phyloP scores from a whole-genome alignment of 2,888 invertebrate species.

The Torymus texanus region DNA sequence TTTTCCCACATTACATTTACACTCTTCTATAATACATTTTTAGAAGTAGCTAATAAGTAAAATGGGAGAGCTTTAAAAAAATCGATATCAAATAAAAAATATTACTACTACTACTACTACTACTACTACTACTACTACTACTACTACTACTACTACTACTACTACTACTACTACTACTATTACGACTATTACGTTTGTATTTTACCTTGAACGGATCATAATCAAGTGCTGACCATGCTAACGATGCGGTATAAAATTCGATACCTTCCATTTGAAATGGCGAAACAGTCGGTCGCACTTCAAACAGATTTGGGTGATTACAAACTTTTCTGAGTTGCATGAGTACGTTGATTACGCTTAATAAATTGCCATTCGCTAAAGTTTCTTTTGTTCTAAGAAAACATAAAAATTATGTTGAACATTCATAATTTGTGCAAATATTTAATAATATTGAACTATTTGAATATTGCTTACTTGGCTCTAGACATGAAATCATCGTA shows the following conservation, averaged over 20 bases:
- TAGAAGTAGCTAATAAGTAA: background rate
- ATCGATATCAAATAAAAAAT: background rate
- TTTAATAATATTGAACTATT: background rate
- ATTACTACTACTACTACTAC: no score
- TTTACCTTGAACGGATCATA: constrained; percentile 85
- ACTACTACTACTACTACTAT: no score
- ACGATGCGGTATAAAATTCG: constrained; percentile 82
- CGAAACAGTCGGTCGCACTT: constrained; percentile 94
- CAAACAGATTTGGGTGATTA: constrained; percentile 98
- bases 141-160: no score
- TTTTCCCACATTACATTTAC: constrained; percentile 52
- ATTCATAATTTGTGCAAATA: constrained; percentile 17
- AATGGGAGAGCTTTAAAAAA: background rate
- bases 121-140: no score
- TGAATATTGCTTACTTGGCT: constrained; percentile 83
- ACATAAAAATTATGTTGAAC: background rate
- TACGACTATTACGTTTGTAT: constrained; percentile 36
- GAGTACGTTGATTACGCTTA: constrained; percentile 96
- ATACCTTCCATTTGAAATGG: constrained; percentile 93
- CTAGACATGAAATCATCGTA: constrained; percentile 99
- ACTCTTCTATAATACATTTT: no score
- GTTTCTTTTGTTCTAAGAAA: constrained; percentile 91
- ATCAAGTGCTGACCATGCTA: constrained; percentile 82
- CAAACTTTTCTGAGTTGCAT: constrained; percentile 99
- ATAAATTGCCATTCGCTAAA: constrained; percentile 91